These are phyloP conservation scores for Holcopasites calliopsidis DNA, from an alignment of 1,140 invertebrate genomes.

Conservation along the genomic window DNA sequence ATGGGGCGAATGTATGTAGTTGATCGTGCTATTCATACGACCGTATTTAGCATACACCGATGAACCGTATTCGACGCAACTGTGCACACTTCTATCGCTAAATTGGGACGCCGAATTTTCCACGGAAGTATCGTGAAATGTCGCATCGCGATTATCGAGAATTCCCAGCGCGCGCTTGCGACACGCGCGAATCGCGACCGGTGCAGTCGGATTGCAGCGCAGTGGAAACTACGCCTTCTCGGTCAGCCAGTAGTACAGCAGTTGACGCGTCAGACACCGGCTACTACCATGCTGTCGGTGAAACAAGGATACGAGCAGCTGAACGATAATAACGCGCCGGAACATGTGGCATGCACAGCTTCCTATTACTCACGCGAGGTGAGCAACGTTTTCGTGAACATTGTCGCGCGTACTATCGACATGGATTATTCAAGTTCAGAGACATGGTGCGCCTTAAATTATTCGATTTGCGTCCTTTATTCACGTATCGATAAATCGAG, in stretches of 20 bases:
- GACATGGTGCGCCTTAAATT: neutral
- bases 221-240: conserved; percentile 3
- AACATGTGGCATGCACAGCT: neutral
- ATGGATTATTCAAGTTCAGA: neutral
- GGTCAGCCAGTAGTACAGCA: conserved; percentile 32
- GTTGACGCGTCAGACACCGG: conserved; percentile 15
- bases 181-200: neutral
- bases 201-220: neutral
- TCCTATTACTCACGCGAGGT: neutral
- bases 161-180: neutral
- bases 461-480: too few relatives aligned
- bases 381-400: neutral
- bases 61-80: neutral
- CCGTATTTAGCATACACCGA: too few relatives aligned
- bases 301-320: conserved; percentile 5
- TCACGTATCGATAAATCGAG: too few relatives aligned
- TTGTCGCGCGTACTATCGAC: neutral
- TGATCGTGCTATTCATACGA: too few relatives aligned
- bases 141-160: too few relatives aligned
- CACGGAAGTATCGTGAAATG: too few relatives aligned
- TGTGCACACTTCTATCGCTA: neutral
- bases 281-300: neutral
- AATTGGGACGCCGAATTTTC: too few relatives aligned
- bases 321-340: conserved; percentile 6
- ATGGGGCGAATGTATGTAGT: neutral